Evolutionary conservation across 2,888 invertebrate species (phyloP).

Genomic region (Nomada flava): DNA sequence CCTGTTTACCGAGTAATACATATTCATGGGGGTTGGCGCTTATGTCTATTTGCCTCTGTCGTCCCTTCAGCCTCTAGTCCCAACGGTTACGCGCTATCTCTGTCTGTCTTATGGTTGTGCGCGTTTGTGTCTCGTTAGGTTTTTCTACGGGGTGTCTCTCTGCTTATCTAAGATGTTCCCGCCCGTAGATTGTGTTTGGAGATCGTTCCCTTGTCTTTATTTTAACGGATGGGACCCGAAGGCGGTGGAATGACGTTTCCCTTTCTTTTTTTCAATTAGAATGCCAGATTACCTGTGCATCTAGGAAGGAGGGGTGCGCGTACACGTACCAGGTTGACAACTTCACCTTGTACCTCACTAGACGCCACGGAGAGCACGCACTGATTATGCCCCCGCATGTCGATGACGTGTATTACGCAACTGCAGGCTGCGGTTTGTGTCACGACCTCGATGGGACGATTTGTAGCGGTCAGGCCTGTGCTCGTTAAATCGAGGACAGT

Average conservation of each 20-base stretch:
- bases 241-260: background rate
- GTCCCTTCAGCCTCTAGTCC: conserved; percentile 58
- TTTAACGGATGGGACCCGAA: conserved; percentile 8
- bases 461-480: conserved; percentile 45
- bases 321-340: conserved; percentile 42
- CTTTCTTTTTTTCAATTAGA: too few relatives aligned
- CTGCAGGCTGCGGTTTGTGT: conserved; percentile 65
- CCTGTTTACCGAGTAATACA: conserved; percentile 84
- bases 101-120: background rate
- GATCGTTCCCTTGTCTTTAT: conserved; percentile 18
- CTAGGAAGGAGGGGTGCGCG: conserved; percentile 23
- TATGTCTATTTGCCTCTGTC: conserved; percentile 79
- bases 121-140: background rate
- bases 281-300: too few relatives aligned
- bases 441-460: conserved; percentile 64
- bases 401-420: conserved; percentile 68
- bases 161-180: background rate
- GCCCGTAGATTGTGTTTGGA: background rate
- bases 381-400: conserved; percentile 66
- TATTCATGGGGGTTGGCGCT: conserved; percentile 82
- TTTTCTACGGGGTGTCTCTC: conserved; percentile 1
- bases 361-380: conserved; percentile 55
- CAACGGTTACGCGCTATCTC: conserved; percentile 11
- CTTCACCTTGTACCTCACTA: conserved; percentile 48
- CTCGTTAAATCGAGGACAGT: conserved; percentile 50